Conservation (phyloP, 2,888 invertebrate species). For the Formica aserva region DNA sequence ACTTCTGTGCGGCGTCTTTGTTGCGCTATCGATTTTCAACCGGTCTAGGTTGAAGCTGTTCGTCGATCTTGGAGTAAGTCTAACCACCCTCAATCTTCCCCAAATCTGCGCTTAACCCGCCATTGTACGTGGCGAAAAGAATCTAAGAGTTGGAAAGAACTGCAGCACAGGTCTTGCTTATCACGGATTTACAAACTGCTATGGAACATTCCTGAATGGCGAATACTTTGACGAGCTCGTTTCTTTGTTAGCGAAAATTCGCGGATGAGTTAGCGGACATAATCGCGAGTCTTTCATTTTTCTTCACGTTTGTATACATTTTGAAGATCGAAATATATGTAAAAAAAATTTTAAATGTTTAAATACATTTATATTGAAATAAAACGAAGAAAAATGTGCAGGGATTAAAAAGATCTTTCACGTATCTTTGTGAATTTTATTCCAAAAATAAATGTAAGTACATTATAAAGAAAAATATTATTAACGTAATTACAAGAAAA, state of each 20-base stretch:
- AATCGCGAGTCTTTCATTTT: background rate
- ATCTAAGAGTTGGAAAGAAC: conserved; percentile 39
- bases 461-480: background rate
- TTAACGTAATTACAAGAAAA: background rate
- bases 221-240: conserved; percentile 5
- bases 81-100: conserved; percentile 51
- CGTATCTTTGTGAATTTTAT: background rate
- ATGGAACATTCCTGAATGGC: conserved; percentile 21
- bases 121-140: conserved; percentile 46
- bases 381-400: background rate
- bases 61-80: conserved; percentile 43
- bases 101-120: conserved; percentile 53
- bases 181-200: conserved; percentile 48
- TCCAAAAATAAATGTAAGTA: background rate
- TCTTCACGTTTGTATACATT: background rate
- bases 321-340: background rate
- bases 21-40: conserved; percentile 40
- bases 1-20: conserved; percentile 8
- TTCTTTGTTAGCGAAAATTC: conserved; percentile 7
- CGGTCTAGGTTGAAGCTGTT: conserved; percentile 45
- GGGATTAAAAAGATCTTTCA: background rate
- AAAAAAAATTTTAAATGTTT: too few relatives aligned
- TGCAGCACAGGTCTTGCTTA: conserved; percentile 36
- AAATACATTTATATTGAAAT: background rate
- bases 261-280: background rate